Percentiles rank a stretch among this genome's conserved stretches.
These are phyloP conservation scores for Lithophane socia DNA, from an alignment of 2,888 invertebrate genomes.

Conservation along the genomic window DNA sequence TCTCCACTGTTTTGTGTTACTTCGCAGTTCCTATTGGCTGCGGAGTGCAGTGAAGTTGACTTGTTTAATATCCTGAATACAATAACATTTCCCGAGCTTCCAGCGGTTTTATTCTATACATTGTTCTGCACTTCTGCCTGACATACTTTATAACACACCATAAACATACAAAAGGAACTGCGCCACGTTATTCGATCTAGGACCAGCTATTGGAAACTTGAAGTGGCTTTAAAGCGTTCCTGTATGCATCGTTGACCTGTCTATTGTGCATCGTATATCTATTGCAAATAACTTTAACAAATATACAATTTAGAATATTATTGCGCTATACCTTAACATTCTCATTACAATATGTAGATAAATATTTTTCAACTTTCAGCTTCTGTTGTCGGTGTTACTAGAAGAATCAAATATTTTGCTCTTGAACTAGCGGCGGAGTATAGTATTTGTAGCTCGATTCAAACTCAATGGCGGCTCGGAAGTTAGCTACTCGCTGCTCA, in stretches of 20 bases:
- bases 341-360: not conserved
- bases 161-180: constrained; percentile 1
- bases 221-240: constrained; percentile 8
- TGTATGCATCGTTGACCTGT: not conserved
- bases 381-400: not conserved
- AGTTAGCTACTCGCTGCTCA: no score
- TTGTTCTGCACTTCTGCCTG: constrained; percentile 4
- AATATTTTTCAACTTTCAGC: not conserved
- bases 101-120: constrained; percentile 17
- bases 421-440: not conserved
- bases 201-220: constrained; percentile 10
- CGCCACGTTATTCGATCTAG: not conserved
- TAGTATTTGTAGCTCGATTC: no score
- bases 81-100: constrained; percentile 20
- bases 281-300: constrained; percentile 7
- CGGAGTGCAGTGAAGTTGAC: constrained; percentile 3
- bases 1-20: constrained; percentile 6
- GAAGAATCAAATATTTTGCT: not conserved
- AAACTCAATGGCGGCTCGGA: no score
- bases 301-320: not conserved
- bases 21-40: constrained; percentile 4
- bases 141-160: not conserved
- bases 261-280: constrained; percentile 8
- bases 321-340: not conserved
- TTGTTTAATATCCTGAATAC: constrained; percentile 41